phyloP scores from a whole-genome alignment of 2,113 vertebrate genomes.

The Vicugna pacos region DNA sequence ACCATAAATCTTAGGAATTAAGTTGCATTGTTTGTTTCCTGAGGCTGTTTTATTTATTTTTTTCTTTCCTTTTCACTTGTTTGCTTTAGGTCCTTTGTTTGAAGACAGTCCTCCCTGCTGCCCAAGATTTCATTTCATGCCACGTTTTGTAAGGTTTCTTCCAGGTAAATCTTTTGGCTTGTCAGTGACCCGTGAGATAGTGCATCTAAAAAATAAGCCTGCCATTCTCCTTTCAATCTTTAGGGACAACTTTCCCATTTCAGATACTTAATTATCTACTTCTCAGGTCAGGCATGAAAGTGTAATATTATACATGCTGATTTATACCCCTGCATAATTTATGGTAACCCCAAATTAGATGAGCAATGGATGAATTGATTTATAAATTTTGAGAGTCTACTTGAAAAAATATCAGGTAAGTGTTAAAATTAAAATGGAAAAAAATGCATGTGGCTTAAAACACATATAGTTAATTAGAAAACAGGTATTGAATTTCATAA shows the following conservation, averaged over 20 bases:
- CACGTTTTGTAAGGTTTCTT: slow-evolving; percentile 97
- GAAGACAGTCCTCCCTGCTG: slow-evolving; percentile 89
- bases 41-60: slow-evolving; percentile 35
- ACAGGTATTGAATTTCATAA: slow-evolving; percentile 16
- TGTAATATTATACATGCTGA: slow-evolving; percentile 18
- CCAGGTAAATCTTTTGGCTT: slow-evolving; percentile 90
- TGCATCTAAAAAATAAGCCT: slow-evolving; percentile 58
- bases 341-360: background rate
- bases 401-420: slow-evolving; percentile 31
- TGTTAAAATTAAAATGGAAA: slow-evolving; percentile 33
- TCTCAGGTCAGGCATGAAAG: background rate
- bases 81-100: slow-evolving; percentile 90
- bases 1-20: slow-evolving; percentile 52
- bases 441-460: slow-evolving; percentile 35
- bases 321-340: slow-evolving; percentile 13
- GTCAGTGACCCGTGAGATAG: slow-evolving; percentile 56
- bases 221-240: slow-evolving; percentile 5
- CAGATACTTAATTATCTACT: slow-evolving; percentile 35
- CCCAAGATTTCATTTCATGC: slow-evolving; percentile 98
- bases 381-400: slow-evolving; percentile 48
- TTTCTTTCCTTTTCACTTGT: slow-evolving; percentile 44
- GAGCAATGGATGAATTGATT: background rate
- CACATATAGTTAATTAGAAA: slow-evolving; percentile 40
- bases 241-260: background rate
- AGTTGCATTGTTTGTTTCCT: slow-evolving; percentile 14